These are phyloP conservation scores for Melanchra persicariae DNA, from an alignment of 2,888 invertebrate genomes.

Conservation along the genomic window DNA sequence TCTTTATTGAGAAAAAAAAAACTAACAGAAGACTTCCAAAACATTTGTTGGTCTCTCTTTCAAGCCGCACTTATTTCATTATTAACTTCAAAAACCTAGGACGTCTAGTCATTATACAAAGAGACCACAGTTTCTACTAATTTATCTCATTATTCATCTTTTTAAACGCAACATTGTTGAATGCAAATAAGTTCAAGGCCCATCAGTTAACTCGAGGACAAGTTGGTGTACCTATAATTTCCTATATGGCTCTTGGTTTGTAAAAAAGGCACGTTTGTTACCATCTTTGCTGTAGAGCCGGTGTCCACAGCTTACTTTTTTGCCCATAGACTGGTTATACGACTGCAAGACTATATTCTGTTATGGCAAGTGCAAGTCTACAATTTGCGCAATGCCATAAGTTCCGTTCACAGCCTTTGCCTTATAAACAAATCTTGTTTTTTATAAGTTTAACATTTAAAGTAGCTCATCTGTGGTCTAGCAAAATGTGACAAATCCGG, in stretches of 20 bases:
- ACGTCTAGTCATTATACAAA: neutral
- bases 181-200: conserved; percentile 41
- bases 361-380: conserved; percentile 58
- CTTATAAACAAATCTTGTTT: conserved; percentile 61
- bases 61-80: neutral
- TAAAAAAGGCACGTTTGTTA: conserved; percentile 50
- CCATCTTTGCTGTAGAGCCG: conserved; percentile 36
- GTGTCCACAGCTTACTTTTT: conserved; percentile 52
- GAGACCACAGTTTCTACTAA: neutral
- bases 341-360: conserved; percentile 40
- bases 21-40: neutral
- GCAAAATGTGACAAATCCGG: conserved; percentile 9
- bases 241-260: conserved; percentile 40
- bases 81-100: neutral
- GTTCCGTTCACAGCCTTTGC: conserved; percentile 41
- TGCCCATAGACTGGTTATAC: conserved; percentile 60
- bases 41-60: neutral
- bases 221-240: conserved; percentile 54
- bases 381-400: conserved; percentile 49
- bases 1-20: neutral
- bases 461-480: conserved; percentile 19
- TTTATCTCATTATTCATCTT: conserved; percentile 4
- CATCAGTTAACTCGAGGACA: conserved; percentile 14
- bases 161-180: neutral
- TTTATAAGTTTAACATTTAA: conserved; percentile 50